These are phyloP conservation scores for Anguilla japonica DNA, from an alignment of 2,113 vertebrate species.

Conservation along the genomic window DNA sequence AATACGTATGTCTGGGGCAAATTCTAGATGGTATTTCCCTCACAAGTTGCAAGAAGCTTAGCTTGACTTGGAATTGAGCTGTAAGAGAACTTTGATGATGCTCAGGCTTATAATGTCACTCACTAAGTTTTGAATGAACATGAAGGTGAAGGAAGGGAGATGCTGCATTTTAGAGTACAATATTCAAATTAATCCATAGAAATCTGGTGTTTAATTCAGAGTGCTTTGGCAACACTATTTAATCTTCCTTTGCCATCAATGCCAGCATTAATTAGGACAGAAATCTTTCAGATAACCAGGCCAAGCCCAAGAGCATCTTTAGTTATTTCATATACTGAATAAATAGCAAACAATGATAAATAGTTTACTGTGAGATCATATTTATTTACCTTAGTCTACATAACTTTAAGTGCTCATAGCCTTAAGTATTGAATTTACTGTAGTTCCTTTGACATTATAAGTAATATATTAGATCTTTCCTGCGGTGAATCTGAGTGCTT, in stretches of 20 bases:
- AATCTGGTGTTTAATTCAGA: background rate
- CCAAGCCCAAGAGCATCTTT: background rate
- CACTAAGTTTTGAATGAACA: background rate
- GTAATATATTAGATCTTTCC: background rate
- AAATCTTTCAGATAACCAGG: background rate
- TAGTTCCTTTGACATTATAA: background rate
- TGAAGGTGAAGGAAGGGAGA: background rate
- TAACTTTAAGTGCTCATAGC: background rate
- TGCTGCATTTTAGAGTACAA: background rate
- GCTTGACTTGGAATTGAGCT: background rate
- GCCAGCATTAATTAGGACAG: background rate
- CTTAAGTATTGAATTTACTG: background rate
- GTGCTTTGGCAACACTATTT: background rate
- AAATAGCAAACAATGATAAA: background rate
- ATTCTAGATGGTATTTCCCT: background rate
- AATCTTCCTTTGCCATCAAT: background rate
- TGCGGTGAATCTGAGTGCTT: background rate
- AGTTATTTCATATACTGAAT: background rate
- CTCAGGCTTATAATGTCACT: background rate
- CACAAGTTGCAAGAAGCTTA: background rate
- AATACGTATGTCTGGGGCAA: background rate
- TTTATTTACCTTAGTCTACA: background rate
- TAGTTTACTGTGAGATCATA: background rate
- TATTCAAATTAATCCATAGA: background rate
- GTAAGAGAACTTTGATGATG: background rate